Evolutionary conservation across 2,113 vertebrate species (phyloP).

Genomic region (Alethe diademata): DNA sequence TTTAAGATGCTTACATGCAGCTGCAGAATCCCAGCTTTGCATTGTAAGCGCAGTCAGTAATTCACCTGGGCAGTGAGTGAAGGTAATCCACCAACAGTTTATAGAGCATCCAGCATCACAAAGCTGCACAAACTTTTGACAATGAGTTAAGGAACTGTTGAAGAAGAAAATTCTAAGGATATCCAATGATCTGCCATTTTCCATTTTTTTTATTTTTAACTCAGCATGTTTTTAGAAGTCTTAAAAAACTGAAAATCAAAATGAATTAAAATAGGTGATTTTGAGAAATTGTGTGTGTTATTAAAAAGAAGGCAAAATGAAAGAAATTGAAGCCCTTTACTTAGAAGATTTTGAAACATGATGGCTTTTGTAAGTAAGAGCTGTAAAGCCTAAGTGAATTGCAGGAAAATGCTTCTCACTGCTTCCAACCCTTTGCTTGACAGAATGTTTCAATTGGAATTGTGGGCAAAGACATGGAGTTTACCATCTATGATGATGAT

Average conservation of each 20-base stretch:
- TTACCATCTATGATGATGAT: constrained; percentile 95
- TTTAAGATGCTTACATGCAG: neutral
- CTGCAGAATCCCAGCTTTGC: neutral
- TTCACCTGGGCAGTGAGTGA: neutral
- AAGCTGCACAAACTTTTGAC: neutral
- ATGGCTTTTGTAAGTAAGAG: neutral
- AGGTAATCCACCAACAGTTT: neutral
- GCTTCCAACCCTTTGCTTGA: neutral
- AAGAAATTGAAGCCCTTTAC: neutral
- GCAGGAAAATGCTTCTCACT: neutral
- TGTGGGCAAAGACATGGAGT: constrained; percentile 95
- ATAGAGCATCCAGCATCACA: neutral
- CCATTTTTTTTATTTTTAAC: neutral
- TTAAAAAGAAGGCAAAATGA: neutral
- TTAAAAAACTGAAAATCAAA: neutral
- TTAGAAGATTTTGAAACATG: neutral
- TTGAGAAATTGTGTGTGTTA: neutral
- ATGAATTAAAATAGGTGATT: neutral
- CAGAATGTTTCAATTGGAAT: constrained; percentile 98
- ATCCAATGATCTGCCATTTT: neutral
- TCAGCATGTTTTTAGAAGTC: neutral
- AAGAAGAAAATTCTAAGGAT: neutral
- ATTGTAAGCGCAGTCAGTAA: neutral
- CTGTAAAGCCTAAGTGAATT: neutral
- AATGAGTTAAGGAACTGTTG: neutral